Evolutionary conservation across 2,113 vertebrate genomes (phyloP), one percentile per base, ranked within the genome.

Genomic region (Equus przewalskii): DNA sequence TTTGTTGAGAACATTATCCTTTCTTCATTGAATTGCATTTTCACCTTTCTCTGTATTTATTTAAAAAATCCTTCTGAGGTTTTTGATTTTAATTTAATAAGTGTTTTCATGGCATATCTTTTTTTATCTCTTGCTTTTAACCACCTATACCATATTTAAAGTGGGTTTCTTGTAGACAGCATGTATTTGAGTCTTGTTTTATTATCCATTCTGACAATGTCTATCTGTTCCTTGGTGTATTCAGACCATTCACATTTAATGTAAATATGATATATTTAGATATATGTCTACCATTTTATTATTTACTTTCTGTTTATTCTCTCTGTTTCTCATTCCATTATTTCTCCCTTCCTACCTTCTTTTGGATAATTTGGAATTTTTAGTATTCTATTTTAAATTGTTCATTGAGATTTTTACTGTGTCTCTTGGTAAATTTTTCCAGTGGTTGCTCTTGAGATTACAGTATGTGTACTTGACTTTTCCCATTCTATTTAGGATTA

Each of bases 41-140:
- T 3, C 8, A 81, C 67, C 36, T 93, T 89, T 92, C 36, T 83
- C 33, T 90, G 6, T 73, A 60, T 60, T 26, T 84, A 86, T 30
- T 16, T 44, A 70, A 54, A 65, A 49, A 56, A 58, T 44, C 28
- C 30, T 84, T 89, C 26, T 93, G 73, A 21, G 2, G 7, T 86
- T 93, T 89, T 85, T 73, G 83, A 7, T 81, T 91, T 87, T 91
- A 62, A 91, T 76, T 89, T 85, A 24, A 58, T 84, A n/a, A 73
- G 11, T 44, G 26, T 89, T 92, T 94, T 94, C 41, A 41, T 82
- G 6, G 10, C 14, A 5, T 86, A 69, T 85, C 60, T 49, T 64
- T 84, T 76, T 76, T 91, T 73, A 82, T 76, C 49, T 82, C 64
- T 78, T 96, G 16, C 56, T 86, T 69, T 69, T 70, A 82, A 62